Percentiles rank a stretch among this genome's conserved stretches.
These are phyloP conservation scores for Rhineura floridana DNA, from an alignment of 2,113 vertebrate genomes.

Conservation along the genomic window DNA sequence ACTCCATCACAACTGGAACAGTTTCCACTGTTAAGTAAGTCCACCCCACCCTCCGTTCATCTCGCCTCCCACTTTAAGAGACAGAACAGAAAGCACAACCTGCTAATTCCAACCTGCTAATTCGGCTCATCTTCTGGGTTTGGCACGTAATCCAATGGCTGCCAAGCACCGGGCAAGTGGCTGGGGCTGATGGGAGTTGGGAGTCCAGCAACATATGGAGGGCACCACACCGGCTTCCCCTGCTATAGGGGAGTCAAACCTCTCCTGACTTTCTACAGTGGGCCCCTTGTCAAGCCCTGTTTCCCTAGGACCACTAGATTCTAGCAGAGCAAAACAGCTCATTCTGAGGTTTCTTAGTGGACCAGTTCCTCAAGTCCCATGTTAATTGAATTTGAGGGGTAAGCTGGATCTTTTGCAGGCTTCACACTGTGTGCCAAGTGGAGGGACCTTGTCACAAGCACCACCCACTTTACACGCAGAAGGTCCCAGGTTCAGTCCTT, in stretches of 20 bases:
- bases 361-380: too few relatives aligned
- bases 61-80: accelerated
- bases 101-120: background rate
- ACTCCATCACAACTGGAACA: conserved; percentile 98
- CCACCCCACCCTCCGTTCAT: background rate
- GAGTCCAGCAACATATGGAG: too few relatives aligned
- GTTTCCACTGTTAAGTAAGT: conserved; percentile 99
- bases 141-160: too few relatives aligned
- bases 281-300: background rate
- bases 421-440: background rate
- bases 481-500: background rate
- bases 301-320: background rate
- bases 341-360: too few relatives aligned
- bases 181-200: too few relatives aligned
- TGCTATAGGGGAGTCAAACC: too few relatives aligned
- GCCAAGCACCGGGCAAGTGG: background rate
- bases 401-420: background rate
- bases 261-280: too few relatives aligned
- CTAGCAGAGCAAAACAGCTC: background rate
- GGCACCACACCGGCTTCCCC: too few relatives aligned
- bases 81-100: background rate
- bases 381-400: too few relatives aligned
- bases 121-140: background rate
- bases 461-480: background rate
- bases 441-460: too few relatives aligned